A percentile compares a stretch with the other conserved stretches of the same genome.
Evolutionary conservation across 2,113 vertebrate genomes (phyloP).

Genomic region (Prochilodus magdalenae): DNA sequence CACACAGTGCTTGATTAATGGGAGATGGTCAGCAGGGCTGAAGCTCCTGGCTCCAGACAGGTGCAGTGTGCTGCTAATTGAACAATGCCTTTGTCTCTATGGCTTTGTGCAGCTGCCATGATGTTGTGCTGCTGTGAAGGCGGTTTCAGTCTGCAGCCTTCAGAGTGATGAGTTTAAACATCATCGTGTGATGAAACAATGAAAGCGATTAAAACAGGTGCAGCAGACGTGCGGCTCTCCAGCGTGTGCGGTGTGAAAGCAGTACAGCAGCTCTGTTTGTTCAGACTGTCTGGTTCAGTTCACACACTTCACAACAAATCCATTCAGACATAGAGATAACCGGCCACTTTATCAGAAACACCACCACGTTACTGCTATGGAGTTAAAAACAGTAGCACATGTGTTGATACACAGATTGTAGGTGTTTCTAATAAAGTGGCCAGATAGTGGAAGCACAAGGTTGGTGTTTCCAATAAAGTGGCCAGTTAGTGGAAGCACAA

Average conservation of each 20-base stretch:
- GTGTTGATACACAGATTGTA: too few relatives aligned
- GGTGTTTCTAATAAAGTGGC: too few relatives aligned
- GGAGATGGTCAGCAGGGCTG: constrained; percentile 9
- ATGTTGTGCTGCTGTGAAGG: not conserved
- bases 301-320: too few relatives aligned
- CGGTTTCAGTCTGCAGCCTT: not conserved
- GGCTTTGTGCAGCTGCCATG: constrained; percentile 22
- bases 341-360: too few relatives aligned
- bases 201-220: not conserved
- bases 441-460: too few relatives aligned
- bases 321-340: too few relatives aligned
- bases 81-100: constrained; percentile 21
- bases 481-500: too few relatives aligned
- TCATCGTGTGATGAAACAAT: not conserved
- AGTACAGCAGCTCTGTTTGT: too few relatives aligned
- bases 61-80: constrained; percentile 15
- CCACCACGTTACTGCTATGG: too few relatives aligned
- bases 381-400: too few relatives aligned
- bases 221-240: not conserved
- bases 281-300: too few relatives aligned
- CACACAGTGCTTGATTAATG: constrained; percentile 12
- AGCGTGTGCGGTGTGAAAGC: not conserved
- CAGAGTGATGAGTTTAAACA: not conserved
- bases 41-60: constrained; percentile 35
- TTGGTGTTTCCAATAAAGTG: too few relatives aligned